Conservation (phyloP, 1,140 invertebrate genomes). For the Megalopta genalis region DNA sequence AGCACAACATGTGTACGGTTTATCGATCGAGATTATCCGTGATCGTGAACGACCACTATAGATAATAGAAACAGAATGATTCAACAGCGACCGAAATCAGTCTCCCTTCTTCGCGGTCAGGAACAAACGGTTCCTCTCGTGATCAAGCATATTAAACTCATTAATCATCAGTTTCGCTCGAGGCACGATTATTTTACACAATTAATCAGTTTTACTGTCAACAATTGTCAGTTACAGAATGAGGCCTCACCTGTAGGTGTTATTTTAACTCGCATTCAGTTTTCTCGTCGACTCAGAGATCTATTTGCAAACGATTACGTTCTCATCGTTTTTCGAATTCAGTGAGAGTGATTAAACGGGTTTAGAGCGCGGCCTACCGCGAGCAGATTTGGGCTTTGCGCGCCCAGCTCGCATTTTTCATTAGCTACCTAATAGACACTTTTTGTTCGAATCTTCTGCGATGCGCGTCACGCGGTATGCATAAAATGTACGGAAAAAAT, state of each 20-base stretch:
- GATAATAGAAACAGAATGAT: background rate
- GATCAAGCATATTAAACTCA: slow-evolving; percentile 13
- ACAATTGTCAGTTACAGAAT: slow-evolving; percentile 73
- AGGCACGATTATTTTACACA: slow-evolving; percentile 30
- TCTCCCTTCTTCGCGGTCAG: slow-evolving; percentile 29
- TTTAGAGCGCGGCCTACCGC: slow-evolving; percentile 78
- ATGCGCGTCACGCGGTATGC: slow-evolving; percentile 74
- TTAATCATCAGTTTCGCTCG: slow-evolving; percentile 10
- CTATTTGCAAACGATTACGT: slow-evolving; percentile 54
- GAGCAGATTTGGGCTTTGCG: slow-evolving; percentile 78
- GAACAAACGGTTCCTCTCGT: slow-evolving; percentile 17
- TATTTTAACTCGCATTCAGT: slow-evolving; percentile 73
- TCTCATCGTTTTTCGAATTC: slow-evolving; percentile 31
- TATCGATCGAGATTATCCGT: slow-evolving; percentile 2
- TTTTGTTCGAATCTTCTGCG: slow-evolving; percentile 67
- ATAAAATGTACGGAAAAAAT: slow-evolving; percentile 73
- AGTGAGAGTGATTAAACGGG: slow-evolving; percentile 65
- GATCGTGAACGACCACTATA: background rate
- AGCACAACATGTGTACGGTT: slow-evolving; percentile 16
- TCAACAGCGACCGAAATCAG: background rate
- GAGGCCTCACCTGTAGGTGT: slow-evolving; percentile 78
- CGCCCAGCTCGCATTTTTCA: slow-evolving; percentile 75
- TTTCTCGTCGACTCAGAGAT: slow-evolving; percentile 69
- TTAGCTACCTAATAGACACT: slow-evolving; percentile 61
- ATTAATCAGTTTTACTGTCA: slow-evolving; percentile 63